Evolutionary conservation across 2,888 invertebrate genomes (phyloP).

Genomic region (Lasioglossum calceatum): DNA sequence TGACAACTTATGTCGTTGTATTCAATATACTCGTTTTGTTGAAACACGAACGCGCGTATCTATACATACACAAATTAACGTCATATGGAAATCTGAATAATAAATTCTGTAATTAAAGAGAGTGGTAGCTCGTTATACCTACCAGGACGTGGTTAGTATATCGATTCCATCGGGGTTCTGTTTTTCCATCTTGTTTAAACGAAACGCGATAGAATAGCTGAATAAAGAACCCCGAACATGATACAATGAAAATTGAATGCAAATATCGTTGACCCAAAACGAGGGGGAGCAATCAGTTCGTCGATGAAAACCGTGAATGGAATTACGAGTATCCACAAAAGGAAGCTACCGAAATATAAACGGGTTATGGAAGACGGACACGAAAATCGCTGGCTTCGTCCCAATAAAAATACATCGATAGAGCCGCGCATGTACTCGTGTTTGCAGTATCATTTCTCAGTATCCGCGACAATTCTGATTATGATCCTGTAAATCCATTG

Average conservation of each 20-base stretch:
- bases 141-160: slow-evolving; percentile 2
- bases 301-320: slow-evolving; percentile 44
- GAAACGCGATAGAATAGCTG: slow-evolving; percentile 16
- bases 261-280: slow-evolving; percentile 62
- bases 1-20: background rate
- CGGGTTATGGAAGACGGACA: slow-evolving; percentile 41
- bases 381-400: slow-evolving; percentile 49
- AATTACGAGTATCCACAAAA: slow-evolving; percentile 45
- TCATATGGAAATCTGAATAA: background rate
- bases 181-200: slow-evolving; percentile 19
- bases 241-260: slow-evolving; percentile 58
- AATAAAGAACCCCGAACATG: slow-evolving; percentile 40
- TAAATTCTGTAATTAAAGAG: background rate
- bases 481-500: slow-evolving; percentile 28
- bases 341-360: slow-evolving; percentile 47
- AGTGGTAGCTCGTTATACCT: background rate
- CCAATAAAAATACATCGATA: slow-evolving; percentile 51
- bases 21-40: background rate
- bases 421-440: slow-evolving; percentile 25
- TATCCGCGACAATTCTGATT: slow-evolving; percentile 21
- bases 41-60: background rate
- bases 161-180: slow-evolving; percentile 28
- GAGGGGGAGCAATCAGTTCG: slow-evolving; percentile 49
- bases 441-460: background rate
- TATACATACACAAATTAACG: background rate